Base-by-base conservation (phyloP, 2,888 invertebrate genomes). In the Sarcophaga variegata region DNA sequence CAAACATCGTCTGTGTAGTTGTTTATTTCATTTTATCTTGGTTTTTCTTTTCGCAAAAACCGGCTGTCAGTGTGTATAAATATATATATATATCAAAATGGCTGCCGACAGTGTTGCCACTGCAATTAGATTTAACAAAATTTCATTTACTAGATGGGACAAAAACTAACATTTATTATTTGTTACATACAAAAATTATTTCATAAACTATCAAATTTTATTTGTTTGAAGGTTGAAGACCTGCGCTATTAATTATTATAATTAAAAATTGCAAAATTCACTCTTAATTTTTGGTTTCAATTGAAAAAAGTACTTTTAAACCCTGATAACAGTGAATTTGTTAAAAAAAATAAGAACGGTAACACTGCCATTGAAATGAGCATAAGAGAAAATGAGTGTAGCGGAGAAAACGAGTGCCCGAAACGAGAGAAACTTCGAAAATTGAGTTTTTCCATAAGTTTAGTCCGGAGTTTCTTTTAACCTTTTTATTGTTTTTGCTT, bases 21-120 rank as follows among this genome's bases (percentile, higher is more conserved):
- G 37, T 37, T 37, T 37, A 1, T 37, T 37, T 37, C 37, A 37
- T 37, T 37, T 37, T 37, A 37, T 37, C 37, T 72, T 79, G 59
- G 63, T 83, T 80, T 37, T 37, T 74, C 54, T 82, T 60, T 82
- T 83, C 74, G 74, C 70, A 79, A 83, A 83, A 86, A 83, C 86
- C 83, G 83, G 86, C 86, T 82, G 82, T 69, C 60, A 67, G 62
- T 75, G 8, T 37, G 37, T 37, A 37, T 37, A 37, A 37, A 37
- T 37, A 2, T 37, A 10, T 37, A 75, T 71, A 69, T 71, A 69
- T 80, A 81, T 78, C 83, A 87, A 87, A 87, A 83, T 87, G 83
- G 86, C 83, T 75, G 83, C 86, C 86, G 66, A 37, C 37, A 37
- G 37, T 37, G 37, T 37, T 37, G 37, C 37, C 37, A 10, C 8